Conservation (phyloP, 2,113 vertebrate species). For the Rhinogobius similis region DNA sequence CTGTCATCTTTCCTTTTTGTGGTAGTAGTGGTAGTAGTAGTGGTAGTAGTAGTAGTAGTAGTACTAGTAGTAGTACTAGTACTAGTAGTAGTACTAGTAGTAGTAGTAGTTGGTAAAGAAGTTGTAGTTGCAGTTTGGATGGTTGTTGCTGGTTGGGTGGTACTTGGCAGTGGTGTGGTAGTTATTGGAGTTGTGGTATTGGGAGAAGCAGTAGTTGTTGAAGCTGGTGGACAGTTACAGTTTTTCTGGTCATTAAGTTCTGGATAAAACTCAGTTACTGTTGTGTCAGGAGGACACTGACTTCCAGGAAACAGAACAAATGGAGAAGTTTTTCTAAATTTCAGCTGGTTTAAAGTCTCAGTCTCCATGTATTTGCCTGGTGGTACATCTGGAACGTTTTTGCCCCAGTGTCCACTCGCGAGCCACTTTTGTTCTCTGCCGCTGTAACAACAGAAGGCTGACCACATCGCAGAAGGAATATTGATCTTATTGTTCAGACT, state of each 20-base stretch:
- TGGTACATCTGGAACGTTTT: background rate
- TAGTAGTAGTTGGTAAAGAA: background rate
- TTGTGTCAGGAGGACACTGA: background rate
- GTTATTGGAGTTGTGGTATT: background rate
- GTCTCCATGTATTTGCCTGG: slow-evolving; percentile 1
- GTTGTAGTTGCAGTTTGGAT: background rate
- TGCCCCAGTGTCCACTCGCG: background rate
- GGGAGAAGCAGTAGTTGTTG: background rate
- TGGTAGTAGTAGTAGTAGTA: background rate
- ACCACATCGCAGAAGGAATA: slow-evolving; percentile 40
- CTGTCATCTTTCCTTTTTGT: background rate
- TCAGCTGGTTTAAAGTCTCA: slow-evolving; percentile 7
- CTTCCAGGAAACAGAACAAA: slow-evolving; percentile 17
- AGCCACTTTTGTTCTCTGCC: background rate
- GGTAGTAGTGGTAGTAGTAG: background rate
- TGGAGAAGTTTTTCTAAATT: background rate
- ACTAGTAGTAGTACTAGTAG: background rate
- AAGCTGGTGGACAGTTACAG: background rate
- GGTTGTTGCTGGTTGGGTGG: background rate
- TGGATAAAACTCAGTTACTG: slow-evolving; percentile 18
- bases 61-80: background rate
- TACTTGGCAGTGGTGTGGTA: background rate
- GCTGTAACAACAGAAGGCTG: slow-evolving; percentile 51
- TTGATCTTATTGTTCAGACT: slow-evolving; percentile 7
- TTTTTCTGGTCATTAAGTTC: background rate